Conservation (phyloP, 92 coral and sea anemone genomes). For the Heliopora coerulea region DNA sequence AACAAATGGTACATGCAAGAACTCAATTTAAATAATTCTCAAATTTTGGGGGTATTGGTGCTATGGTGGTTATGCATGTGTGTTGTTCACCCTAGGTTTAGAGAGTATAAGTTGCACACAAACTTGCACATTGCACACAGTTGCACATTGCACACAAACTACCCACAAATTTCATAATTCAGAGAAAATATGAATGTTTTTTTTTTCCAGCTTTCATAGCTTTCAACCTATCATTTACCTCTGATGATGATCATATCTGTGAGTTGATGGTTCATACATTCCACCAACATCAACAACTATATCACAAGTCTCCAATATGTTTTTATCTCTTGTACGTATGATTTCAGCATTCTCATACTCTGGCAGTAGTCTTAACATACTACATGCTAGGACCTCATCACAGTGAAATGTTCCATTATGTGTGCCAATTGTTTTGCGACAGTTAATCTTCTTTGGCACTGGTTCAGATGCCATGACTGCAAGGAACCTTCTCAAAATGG, state of each 20-base stretch:
- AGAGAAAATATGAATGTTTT: too few relatives aligned
- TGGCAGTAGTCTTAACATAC: slow-evolving; percentile 74
- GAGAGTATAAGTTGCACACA: too few relatives aligned
- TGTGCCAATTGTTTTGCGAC: slow-evolving; percentile 72
- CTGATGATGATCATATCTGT: slow-evolving; percentile 95
- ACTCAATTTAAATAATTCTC: too few relatives aligned
- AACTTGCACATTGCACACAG: too few relatives aligned
- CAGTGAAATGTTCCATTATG: slow-evolving; percentile 97
- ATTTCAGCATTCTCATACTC: slow-evolving; percentile 82
- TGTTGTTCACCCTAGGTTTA: too few relatives aligned
- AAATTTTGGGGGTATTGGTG: too few relatives aligned
- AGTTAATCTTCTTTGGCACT: slow-evolving; percentile 45
- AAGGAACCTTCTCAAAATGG: slow-evolving; percentile 2
- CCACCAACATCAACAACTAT: slow-evolving; percentile 98
- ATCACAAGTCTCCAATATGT: slow-evolving; percentile 70
- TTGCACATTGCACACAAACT: too few relatives aligned
- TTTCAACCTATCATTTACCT: slow-evolving; percentile 46
- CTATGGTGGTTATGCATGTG: too few relatives aligned
- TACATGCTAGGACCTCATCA: slow-evolving; percentile 93
- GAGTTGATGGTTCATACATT: slow-evolving; percentile 66
- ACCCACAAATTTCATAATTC: too few relatives aligned
- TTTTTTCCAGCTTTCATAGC: too few relatives aligned
- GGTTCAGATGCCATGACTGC: slow-evolving; percentile 42
- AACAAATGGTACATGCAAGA: too few relatives aligned
- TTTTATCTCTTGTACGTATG: slow-evolving; percentile 77